These are phyloP conservation scores for Dryoscopus gambensis DNA, from an alignment of 2,113 vertebrate genomes.

Conservation along the genomic window DNA sequence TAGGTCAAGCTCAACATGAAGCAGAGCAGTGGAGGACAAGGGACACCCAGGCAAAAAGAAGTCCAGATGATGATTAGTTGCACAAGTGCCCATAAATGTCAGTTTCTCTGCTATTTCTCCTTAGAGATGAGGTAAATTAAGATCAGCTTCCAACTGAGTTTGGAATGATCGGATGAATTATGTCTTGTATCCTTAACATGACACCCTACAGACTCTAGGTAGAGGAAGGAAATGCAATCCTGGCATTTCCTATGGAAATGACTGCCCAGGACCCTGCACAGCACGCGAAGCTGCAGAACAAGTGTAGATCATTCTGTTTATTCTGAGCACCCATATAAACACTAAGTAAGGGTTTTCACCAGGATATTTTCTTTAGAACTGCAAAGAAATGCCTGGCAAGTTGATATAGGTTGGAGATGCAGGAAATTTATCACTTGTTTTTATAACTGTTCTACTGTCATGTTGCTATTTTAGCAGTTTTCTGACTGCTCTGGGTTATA, in stretches of 20 bases:
- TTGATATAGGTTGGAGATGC: not conserved
- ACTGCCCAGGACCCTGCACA: not conserved
- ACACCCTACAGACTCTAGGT: not conserved
- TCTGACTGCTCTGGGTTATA: not conserved
- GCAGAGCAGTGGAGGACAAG: not conserved
- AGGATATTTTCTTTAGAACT: not conserved
- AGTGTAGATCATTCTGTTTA: not conserved
- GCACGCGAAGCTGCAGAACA: not conserved
- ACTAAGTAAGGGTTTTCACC: not conserved
- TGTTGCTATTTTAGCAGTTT: slow-evolving; percentile 37
- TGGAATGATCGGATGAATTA: not conserved
- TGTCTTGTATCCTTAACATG: not conserved
- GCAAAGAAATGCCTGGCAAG: not conserved
- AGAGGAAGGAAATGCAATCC: not conserved
- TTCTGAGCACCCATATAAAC: not conserved
- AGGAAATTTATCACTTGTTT: not conserved
- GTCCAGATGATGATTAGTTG: not conserved
- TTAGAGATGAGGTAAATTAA: not conserved
- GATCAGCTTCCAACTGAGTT: not conserved
- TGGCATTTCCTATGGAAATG: not conserved
- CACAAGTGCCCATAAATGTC: not conserved
- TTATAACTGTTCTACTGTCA: slow-evolving; percentile 5
- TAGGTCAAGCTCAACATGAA: not conserved
- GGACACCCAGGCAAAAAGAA: not conserved
- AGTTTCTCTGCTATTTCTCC: not conserved